Evolutionary conservation across 1,140 invertebrate genomes (phyloP), one percentile per base, ranked within the genome.

Genomic region (Leucophenga varia): DNA sequence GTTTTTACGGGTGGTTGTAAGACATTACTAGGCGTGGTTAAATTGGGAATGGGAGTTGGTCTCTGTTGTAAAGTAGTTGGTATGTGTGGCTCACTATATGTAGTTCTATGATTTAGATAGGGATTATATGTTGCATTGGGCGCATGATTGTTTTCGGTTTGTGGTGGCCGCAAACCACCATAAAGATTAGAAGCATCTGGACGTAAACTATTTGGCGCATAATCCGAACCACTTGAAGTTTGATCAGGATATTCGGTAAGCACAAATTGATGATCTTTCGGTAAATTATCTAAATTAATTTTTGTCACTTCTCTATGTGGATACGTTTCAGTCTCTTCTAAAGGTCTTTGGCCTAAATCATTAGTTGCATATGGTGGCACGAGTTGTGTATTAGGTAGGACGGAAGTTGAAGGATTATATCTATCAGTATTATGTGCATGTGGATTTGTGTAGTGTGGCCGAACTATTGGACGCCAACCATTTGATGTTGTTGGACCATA

Each of bases 91-190:
- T 8, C 18, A 10, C 5, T n/a, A 14, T 25, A 12, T 4, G 14
- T 21, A 10, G 22, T 5, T 12, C 14, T 32, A 8, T 38, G 13
- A n/a, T 25, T 17, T 2, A 12, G 22, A 49, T 41, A 14, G 22
- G 20, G 30, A n/a, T 22, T 18, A n/a, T n/a, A n/a, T n/a, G 17
- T 20, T 25, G 0, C 18, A 13, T 6, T 41, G 38, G 3, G 16
- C 17, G n/a, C n/a, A n/a, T 35, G 18, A 25, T 6, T 16, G 4
- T 20, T 36, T 13, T 5, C 16, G 31, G 25, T 12, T 38, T 5
- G 16, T 8, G 57, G 38, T 36, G 59, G 17, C 39, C 55, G 44
- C 19, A 59, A 32, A 1, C 54, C 57, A 30, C 57, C 57, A 43
- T 35, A 59, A 1, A 59, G 28, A 40, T 59, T 59, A 1, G 57